A percentile compares a stretch with the other conserved stretches of the same genome.
Evolutionary conservation across 2,888 invertebrate genomes (phyloP).

Genomic region (Diaperis boleti): DNA sequence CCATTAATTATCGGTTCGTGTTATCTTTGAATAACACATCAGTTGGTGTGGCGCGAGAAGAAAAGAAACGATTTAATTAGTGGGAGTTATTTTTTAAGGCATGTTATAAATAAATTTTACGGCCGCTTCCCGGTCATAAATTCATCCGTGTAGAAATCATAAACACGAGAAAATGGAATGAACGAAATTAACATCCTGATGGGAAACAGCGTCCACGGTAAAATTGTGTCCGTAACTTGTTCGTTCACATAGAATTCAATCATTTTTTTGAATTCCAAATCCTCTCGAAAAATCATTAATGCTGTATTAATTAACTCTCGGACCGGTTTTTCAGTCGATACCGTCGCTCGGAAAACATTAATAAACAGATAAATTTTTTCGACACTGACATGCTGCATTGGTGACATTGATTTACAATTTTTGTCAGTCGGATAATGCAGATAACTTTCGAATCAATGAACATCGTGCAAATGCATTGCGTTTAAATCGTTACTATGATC

Average conservation of each 20-base stretch:
- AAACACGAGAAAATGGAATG: conserved; percentile 38
- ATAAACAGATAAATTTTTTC: conserved; percentile 28
- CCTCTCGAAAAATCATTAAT: conserved; percentile 38
- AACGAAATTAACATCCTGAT: conserved; percentile 40
- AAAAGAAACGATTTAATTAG: conserved; percentile 33
- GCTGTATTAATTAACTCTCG: conserved; percentile 41
- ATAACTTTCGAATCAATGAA: conserved; percentile 25
- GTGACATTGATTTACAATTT: conserved; percentile 37
- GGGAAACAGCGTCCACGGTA: conserved; percentile 1
- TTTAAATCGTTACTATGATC: conserved; percentile 12
- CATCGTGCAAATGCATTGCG: not conserved
- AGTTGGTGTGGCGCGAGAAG: conserved; percentile 1
- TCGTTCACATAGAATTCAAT: conserved; percentile 14
- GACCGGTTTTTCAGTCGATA: conserved; percentile 31
- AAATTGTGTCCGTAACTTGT: no score
- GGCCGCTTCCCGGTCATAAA: conserved; percentile 38
- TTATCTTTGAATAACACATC: conserved; percentile 4
- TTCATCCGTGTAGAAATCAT: conserved; percentile 40
- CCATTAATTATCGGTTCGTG: conserved; percentile 15
- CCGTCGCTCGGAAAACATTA: conserved; percentile 18
- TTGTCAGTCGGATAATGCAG: conserved; percentile 21
- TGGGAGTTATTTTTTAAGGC: conserved; percentile 27
- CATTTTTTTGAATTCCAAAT: conserved; percentile 16
- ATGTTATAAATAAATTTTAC: conserved; percentile 36
- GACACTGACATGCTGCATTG: conserved; percentile 27